A percentile compares a stretch with the other conserved stretches of the same genome.
These are phyloP conservation scores for Enteromius argenteus DNA, from an alignment of 2,797 vertebrate species.

Conservation along the genomic window DNA sequence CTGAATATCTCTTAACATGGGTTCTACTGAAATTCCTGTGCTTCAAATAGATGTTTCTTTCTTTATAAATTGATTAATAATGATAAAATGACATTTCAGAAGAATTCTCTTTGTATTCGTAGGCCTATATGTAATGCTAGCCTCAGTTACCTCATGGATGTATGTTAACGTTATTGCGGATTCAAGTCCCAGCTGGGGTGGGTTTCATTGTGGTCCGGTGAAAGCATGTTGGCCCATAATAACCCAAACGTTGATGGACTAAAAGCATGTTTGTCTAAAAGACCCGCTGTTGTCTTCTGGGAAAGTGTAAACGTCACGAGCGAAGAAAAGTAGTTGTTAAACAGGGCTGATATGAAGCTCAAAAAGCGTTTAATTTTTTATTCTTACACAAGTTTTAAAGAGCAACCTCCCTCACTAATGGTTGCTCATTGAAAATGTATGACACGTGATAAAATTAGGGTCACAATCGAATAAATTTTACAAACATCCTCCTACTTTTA, in stretches of 20 bases:
- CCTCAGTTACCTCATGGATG: not conserved
- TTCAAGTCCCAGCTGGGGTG: not conserved
- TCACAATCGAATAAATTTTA: not conserved
- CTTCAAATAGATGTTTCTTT: not conserved
- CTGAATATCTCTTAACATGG: not conserved
- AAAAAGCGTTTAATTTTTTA: not conserved
- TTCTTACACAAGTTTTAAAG: not conserved
- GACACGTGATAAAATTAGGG: not conserved
- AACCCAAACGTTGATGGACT: not conserved
- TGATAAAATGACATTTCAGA: not conserved
- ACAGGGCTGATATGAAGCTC: not conserved
- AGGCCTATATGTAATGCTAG: not conserved
- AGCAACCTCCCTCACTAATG: not conserved
- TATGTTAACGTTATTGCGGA: not conserved
- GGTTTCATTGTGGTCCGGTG: not conserved
- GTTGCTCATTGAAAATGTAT: not conserved
- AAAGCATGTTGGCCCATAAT: not conserved
- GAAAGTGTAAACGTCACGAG: not conserved
- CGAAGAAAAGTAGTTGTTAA: not conserved
- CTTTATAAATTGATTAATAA: not conserved
- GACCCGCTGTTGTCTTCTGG: not conserved
- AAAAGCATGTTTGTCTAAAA: not conserved
- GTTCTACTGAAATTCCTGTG: not conserved
- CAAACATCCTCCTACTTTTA: not conserved
- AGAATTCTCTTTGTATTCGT: not conserved